Evolutionary conservation across 2,888 invertebrate species (phyloP).

Genomic region (Sinelater perroti): DNA sequence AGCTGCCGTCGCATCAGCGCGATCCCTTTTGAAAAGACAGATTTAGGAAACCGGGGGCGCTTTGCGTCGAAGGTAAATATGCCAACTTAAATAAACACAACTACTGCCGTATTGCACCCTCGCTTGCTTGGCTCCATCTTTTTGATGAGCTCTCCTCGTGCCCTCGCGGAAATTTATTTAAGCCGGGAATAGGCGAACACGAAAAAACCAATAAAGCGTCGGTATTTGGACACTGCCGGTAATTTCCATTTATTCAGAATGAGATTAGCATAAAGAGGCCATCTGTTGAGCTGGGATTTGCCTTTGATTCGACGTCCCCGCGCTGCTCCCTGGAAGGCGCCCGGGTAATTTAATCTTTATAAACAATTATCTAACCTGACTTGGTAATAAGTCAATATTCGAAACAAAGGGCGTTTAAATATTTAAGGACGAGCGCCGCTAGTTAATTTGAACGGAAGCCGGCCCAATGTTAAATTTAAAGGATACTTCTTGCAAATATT

Average conservation of each 20-base stretch:
- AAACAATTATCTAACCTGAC: constrained; percentile 9
- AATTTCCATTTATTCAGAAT: constrained; percentile 22
- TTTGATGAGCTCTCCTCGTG: not conserved
- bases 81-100: constrained; percentile 14
- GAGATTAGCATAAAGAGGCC: constrained; percentile 19
- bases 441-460: too few species aligned
- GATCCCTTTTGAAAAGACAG: not conserved
- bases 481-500: too few species aligned
- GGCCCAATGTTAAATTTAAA: too few species aligned
- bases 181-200: not conserved
- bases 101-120: not conserved
- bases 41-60: constrained; percentile 1
- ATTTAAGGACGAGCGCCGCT: too few species aligned
- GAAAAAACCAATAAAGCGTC: constrained; percentile 3
- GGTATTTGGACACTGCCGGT: constrained; percentile 2
- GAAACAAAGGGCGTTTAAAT: too few species aligned
- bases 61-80: constrained; percentile 10
- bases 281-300: constrained; percentile 22
- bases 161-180: constrained; percentile 17
- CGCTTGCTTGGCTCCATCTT: constrained; percentile 1
- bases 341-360: constrained; percentile 2
- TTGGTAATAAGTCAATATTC: too few species aligned
- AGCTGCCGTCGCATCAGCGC: not conserved
- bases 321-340: not conserved
- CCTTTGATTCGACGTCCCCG: constrained; percentile 3